These are phyloP conservation scores for Lucilia cuprina DNA, from an alignment of 1,140 invertebrate species.

Conservation along the genomic window DNA sequence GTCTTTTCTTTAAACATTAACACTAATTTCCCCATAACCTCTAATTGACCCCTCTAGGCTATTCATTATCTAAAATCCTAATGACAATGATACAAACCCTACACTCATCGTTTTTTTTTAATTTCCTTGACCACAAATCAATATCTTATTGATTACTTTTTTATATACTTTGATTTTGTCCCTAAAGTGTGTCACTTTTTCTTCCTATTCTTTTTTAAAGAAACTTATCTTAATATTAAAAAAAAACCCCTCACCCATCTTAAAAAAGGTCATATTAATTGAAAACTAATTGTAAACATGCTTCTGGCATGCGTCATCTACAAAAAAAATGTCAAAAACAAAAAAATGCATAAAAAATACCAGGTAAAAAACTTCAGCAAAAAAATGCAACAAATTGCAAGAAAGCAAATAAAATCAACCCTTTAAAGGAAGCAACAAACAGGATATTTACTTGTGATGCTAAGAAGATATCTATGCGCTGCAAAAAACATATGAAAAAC, in stretches of 20 bases:
- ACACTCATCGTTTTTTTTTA: neutral
- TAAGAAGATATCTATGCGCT: neutral
- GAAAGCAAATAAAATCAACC: neutral
- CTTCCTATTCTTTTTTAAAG: neutral
- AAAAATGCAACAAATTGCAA: neutral
- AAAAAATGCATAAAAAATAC: constrained; percentile 13
- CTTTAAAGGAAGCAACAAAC: neutral
- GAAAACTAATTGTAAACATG: constrained; percentile 23
- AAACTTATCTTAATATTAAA: neutral
- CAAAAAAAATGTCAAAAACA: neutral
- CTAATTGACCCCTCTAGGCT: no score
- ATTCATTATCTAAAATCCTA: no score
- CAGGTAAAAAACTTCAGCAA: neutral
- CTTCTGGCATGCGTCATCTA: constrained; percentile 22
- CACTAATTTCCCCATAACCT: no score
- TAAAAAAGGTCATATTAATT: constrained; percentile 20
- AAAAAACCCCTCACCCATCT: neutral
- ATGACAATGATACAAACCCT: no score
- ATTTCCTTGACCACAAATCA: neutral
- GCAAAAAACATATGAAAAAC: neutral
- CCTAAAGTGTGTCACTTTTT: no score
- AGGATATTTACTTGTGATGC: neutral
- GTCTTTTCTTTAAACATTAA: no score
- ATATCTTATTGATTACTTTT: neutral
- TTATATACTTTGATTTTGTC: neutral